Conservation (phyloP, 2,888 invertebrate genomes). For the Cheilosia soror region DNA sequence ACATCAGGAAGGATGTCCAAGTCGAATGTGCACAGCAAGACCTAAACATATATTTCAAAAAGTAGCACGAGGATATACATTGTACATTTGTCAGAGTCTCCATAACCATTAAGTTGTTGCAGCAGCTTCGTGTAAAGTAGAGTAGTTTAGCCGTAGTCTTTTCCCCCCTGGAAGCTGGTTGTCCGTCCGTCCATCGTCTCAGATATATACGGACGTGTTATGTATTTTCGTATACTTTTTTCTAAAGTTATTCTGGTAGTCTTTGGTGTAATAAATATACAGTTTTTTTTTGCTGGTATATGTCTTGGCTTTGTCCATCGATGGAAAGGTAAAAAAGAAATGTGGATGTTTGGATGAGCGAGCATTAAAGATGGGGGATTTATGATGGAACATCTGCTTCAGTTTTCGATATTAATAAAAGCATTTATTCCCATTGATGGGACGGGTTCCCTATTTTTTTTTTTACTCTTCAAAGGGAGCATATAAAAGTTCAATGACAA, state of each 20-base stretch:
- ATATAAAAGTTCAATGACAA: constrained; percentile 37
- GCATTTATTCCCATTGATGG: constrained; percentile 12
- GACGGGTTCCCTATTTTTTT: not conserved
- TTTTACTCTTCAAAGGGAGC: not conserved
- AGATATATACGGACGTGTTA: constrained; percentile 2
- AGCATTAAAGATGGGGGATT: constrained; percentile 54
- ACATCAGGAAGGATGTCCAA: constrained; percentile 54
- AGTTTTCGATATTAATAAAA: constrained; percentile 19
- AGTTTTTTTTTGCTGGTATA: constrained; percentile 7
- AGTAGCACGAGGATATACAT: constrained; percentile 66
- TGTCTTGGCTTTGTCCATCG: constrained; percentile 31
- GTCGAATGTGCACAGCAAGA: not conserved
- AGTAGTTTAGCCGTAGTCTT: constrained; percentile 55
- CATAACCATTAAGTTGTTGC: constrained; percentile 49
- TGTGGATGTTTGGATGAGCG: constrained; percentile 16
- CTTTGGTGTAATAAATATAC: constrained; percentile 2
- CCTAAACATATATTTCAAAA: constrained; percentile 31
- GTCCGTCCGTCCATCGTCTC: not conserved
- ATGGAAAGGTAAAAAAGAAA: constrained; percentile 15
- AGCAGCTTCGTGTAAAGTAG: constrained; percentile 42
- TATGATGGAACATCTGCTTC: constrained; percentile 61
- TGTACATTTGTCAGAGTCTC: constrained; percentile 12
- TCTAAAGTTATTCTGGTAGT: constrained; percentile 4
- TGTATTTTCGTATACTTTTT: constrained; percentile 21
- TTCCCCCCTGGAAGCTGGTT: constrained; percentile 33